Evolutionary conservation across 2,888 invertebrate genomes (phyloP), one percentile per base, ranked within the genome.

Genomic region (Drosophila meridionalis): DNA sequence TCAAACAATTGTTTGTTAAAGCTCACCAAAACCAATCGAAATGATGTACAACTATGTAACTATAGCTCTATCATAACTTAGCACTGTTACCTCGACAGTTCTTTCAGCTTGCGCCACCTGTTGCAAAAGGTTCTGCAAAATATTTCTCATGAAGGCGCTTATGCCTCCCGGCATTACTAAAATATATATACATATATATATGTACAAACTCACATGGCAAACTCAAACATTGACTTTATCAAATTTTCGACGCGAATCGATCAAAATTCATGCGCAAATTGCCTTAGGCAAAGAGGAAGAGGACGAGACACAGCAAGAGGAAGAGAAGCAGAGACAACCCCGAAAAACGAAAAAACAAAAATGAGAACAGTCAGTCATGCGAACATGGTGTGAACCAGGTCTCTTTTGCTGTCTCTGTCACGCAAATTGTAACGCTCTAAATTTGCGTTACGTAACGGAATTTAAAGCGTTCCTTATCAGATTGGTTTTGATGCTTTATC

Each of bases 401-500:
- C 43, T 8, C 45, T n/a, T 34, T 56, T 26, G 48, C 57, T 47
- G 7, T 78, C 73, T 66, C 72, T 26, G 28, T 71, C 72, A 34
- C 61, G 47, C 58, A 52, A 71, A 85, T 86, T 87, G 88, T 84
- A 75, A 89, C 89, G 89, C 91, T 91, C 91, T 91, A 92, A 92
- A 92, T 92, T 92, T 91, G 92, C 92, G 92, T 92, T 91, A 92
- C 92, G 92, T 92, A 91, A 92, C 91, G 92, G 91, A 92, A 92
- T 90, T 92, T 89, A 92, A 92, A 92, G 92, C 92, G 92, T 91
- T 90, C 83, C 90, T 92, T 92, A 92, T 92, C 92, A 91, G 90
- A 92, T 92, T 92, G 91, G 91, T 82, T 73, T 89, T 89, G 77
- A 82, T 84, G 74, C 85, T 89, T 90, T 91, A 89, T 90, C 83